phyloP scores from a whole-genome alignment of 2,113 vertebrate genomes.

The Pomatorhinus ruficollis region DNA sequence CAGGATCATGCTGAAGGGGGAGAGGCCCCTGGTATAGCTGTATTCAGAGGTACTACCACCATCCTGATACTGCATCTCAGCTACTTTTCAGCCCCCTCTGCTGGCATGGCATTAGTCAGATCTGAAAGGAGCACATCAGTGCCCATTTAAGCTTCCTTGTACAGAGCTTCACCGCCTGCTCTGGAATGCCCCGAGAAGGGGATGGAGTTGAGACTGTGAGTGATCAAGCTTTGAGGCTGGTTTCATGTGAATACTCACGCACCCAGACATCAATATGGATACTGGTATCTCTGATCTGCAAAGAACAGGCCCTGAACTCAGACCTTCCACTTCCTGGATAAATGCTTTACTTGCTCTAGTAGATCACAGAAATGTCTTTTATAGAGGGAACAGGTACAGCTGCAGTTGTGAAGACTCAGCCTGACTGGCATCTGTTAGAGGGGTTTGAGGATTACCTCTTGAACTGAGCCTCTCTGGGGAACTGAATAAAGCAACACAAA shows the following conservation, averaged over 20 bases:
- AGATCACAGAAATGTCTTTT: neutral
- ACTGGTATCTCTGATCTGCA: neutral
- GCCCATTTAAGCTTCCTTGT: neutral
- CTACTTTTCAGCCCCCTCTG: neutral
- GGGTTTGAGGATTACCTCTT: neutral
- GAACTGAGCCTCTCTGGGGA: neutral
- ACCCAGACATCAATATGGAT: neutral
- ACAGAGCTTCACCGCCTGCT: neutral
- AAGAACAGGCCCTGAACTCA: neutral
- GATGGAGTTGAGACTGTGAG: neutral
- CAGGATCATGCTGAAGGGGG: neutral
- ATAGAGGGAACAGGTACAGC: neutral
- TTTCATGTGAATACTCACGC: neutral
- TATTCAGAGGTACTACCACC: neutral
- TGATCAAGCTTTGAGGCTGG: neutral
- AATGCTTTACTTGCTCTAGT: neutral
- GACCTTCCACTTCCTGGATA: neutral
- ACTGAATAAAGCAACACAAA: neutral
- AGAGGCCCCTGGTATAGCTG: neutral
- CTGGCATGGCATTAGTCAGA: neutral
- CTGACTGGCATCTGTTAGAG: neutral
- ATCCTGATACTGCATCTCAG: accelerated
- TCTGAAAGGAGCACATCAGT: neutral
- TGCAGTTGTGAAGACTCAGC: neutral
- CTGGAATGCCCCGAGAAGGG: neutral